These are phyloP conservation scores for Hydrozoanthus tunicans DNA, from an alignment of 64 coral and sea anemone species.

Conservation along the genomic window DNA sequence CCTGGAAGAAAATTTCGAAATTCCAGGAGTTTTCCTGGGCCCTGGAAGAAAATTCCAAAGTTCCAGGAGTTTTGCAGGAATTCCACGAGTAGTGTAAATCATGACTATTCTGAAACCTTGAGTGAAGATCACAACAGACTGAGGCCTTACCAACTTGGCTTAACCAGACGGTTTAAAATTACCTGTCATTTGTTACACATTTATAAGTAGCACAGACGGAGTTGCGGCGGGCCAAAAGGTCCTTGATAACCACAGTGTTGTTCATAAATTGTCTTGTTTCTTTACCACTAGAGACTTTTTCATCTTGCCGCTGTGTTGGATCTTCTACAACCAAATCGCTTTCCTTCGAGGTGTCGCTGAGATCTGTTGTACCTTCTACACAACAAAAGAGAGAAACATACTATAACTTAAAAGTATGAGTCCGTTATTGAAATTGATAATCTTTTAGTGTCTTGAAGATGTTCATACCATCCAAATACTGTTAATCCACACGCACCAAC, in stretches of 20 bases:
- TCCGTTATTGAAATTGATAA: too few relatives aligned
- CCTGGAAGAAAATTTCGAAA: too few relatives aligned
- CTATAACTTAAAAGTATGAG: too few relatives aligned
- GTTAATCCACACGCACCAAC: too few relatives aligned
- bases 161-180: background rate
- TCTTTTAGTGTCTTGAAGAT: background rate
- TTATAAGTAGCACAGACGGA: constrained; percentile 39
- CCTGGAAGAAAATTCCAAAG: too few relatives aligned
- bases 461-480: background rate
- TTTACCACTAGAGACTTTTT: background rate
- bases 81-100: too few relatives aligned
- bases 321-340: background rate
- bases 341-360: background rate
- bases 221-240: constrained; percentile 32
- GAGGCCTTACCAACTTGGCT: too few relatives aligned
- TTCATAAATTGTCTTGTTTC: background rate
- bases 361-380: background rate
- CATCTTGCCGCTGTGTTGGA: background rate
- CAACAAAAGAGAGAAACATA: background rate
- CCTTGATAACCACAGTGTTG: background rate
- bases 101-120: too few relatives aligned
- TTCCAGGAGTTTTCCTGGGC: too few relatives aligned
- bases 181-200: constrained; percentile 12
- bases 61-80: too few relatives aligned
- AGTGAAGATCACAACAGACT: too few relatives aligned